Percentiles rank a stretch among this genome's conserved stretches.
These are phyloP conservation scores for Agrotis exclamationis DNA, from an alignment of 2,888 invertebrate species.

Conservation along the genomic window DNA sequence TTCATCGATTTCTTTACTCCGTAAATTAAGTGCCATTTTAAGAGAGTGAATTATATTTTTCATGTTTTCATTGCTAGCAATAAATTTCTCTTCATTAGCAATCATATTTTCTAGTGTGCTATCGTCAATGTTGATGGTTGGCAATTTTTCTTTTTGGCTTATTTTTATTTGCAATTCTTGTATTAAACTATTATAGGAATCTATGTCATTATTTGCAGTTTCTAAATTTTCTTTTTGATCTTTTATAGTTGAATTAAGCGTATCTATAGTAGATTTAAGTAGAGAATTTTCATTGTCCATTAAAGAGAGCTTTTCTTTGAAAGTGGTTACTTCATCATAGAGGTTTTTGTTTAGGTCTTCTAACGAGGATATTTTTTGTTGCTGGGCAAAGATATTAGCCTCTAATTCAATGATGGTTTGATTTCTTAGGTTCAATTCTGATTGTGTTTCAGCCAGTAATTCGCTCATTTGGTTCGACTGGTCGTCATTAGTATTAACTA, in stretches of 20 bases:
- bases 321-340: slow-evolving; percentile 69
- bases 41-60: slow-evolving; percentile 82
- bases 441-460: slow-evolving; percentile 71
- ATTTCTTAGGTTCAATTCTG: slow-evolving; percentile 74
- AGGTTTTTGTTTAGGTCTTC: slow-evolving; percentile 77
- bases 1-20: slow-evolving; percentile 77
- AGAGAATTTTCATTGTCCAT: slow-evolving; percentile 78
- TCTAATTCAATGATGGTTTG: slow-evolving; percentile 77
- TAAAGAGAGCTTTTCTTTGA: slow-evolving; percentile 72
- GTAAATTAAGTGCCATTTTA: slow-evolving; percentile 74
- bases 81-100: slow-evolving; percentile 80
- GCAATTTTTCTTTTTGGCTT: slow-evolving; percentile 69
- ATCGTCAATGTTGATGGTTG: slow-evolving; percentile 71
- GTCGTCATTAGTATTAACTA: slow-evolving; percentile 68
- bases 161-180: slow-evolving; percentile 81
- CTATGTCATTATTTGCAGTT: slow-evolving; percentile 74
- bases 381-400: slow-evolving; percentile 72
- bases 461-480: slow-evolving; percentile 67
- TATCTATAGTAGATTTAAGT: slow-evolving; percentile 77
- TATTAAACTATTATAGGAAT: slow-evolving; percentile 78
- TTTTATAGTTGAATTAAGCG: slow-evolving; percentile 78
- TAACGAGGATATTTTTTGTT: slow-evolving; percentile 74
- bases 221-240: slow-evolving; percentile 76
- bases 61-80: slow-evolving; percentile 85
- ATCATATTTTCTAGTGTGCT: slow-evolving; percentile 78